Percentiles rank a stretch among this genome's conserved stretches.
Conservation (phyloP, 2,797 vertebrate species). For the Merluccius polli region DNA sequence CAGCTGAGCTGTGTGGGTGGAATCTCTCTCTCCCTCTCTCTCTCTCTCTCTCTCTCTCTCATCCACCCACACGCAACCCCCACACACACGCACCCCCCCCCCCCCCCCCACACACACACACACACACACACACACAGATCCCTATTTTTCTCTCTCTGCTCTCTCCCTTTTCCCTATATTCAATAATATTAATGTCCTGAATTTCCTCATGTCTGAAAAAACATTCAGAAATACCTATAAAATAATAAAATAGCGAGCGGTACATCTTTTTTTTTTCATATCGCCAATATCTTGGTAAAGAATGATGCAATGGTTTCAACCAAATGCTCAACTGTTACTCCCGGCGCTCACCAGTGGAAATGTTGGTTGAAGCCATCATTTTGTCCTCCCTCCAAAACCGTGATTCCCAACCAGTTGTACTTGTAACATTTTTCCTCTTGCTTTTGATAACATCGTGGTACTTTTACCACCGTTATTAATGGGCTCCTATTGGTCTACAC, state of each 20-base stretch:
- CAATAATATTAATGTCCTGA: background rate
- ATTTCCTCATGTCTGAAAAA: background rate
- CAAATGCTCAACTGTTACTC: background rate
- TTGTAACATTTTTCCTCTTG: no score
- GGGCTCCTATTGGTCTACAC: background rate
- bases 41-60: slow-evolving; percentile 23
- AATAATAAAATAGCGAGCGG: background rate
- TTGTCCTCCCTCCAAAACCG: background rate
- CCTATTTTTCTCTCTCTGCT: background rate
- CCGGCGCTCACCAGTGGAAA: background rate
- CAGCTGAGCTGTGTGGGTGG: slow-evolving; percentile 43
- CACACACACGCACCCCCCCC: background rate
- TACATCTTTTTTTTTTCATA: background rate
- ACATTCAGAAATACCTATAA: background rate
- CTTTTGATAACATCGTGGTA: no score
- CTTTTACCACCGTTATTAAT: background rate
- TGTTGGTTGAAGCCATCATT: background rate
- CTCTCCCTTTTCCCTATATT: background rate
- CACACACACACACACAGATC: background rate
- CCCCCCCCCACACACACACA: no score
- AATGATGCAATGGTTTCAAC: background rate
- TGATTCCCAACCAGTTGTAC: no score
- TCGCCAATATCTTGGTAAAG: background rate
- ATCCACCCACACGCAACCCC: background rate
- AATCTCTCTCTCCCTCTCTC: slow-evolving; percentile 25